Base-by-base conservation (phyloP, 2,888 invertebrate genomes). In the Siphlonurus alternatus region DNA sequence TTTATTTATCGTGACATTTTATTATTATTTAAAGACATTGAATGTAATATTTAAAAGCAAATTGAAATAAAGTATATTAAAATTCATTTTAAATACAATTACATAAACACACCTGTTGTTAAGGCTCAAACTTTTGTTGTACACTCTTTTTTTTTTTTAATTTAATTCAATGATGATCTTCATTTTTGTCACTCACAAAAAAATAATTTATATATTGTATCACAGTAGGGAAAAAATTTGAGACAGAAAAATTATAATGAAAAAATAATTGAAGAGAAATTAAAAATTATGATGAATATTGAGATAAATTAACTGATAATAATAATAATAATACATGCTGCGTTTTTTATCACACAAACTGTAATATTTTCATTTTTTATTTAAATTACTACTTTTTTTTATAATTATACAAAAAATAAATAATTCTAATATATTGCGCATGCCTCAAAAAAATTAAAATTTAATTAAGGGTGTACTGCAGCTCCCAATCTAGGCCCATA, bases 401-500 rank as follows among this genome's bases (percentile, higher is more conserved):
- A 38, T 38, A 38, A 38, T 38, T 10, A 38, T 38, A 38, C 38
- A 38, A 38, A 38, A 38, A 38, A 38, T 38, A 38, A 38, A 38
- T 38, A 38, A 38, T 38, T 38, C 38, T 38, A 38, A 38, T 38
- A 38, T 38, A 10, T 38, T 15, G 38, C 38, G 38, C 38, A 38
- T 38, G 38, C 38, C 15, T 38, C 15, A 38, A 38, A 10, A 38
- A 10, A 10, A 15, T 38, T 38, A 10, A 38, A 10, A 38, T 59
- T 69, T 70, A 72, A 76, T 80, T 85, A 90, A 73, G 88, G 90
- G 76, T 90, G 90, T 61, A 89, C 89, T 7, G 70, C 69, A 25
- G 89, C 87, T 61, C 92, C 91, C 67, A 92, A 82, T 70, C 92
- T 80, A 73, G 91, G 92, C 7, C 93, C 92, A 74, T 94, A 93